A percentile compares a stretch with the other conserved stretches of the same genome.
Conservation (phyloP, 2,113 vertebrate genomes). For the Toxotes jaculatrix region DNA sequence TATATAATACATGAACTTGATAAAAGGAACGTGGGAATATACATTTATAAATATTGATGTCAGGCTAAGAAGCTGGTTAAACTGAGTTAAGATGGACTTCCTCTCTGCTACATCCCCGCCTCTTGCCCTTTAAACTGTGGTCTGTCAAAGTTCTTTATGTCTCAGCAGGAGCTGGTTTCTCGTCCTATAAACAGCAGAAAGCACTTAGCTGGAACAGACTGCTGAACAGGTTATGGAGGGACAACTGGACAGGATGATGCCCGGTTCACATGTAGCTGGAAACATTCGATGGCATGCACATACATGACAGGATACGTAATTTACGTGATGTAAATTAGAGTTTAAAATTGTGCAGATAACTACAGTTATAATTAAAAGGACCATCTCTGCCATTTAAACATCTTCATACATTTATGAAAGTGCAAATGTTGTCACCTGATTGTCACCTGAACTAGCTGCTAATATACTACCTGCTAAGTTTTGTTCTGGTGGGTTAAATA, state of each 20-base stretch:
- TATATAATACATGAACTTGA: constrained; percentile 23
- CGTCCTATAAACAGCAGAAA: not conserved
- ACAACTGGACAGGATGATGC: not conserved
- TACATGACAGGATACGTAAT: not conserved
- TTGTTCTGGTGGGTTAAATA: not conserved
- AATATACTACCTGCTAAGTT: constrained; percentile 13
- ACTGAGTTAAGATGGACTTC: not conserved
- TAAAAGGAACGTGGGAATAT: constrained; percentile 18
- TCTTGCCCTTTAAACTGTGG: not conserved
- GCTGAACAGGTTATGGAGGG: not conserved
- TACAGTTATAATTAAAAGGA: not conserved
- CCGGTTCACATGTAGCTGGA: not conserved
- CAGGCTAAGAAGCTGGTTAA: constrained; percentile 10
- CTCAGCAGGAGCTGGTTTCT: constrained; percentile 4
- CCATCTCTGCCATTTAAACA: no score
- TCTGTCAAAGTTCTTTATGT: constrained; percentile 18
- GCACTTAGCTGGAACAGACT: not conserved
- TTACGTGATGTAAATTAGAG: not conserved
- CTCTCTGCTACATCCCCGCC: constrained; percentile 1
- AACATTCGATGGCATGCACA: not conserved
- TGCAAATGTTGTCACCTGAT: not conserved
- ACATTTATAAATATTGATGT: constrained; percentile 20
- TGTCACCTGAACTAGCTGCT: not conserved
- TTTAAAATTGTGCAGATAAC: not conserved
- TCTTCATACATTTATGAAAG: not conserved